Evolutionary conservation across 2,888 invertebrate genomes (phyloP), one percentile per base, ranked within the genome.

Genomic region (Pseudanteris insignis): DNA sequence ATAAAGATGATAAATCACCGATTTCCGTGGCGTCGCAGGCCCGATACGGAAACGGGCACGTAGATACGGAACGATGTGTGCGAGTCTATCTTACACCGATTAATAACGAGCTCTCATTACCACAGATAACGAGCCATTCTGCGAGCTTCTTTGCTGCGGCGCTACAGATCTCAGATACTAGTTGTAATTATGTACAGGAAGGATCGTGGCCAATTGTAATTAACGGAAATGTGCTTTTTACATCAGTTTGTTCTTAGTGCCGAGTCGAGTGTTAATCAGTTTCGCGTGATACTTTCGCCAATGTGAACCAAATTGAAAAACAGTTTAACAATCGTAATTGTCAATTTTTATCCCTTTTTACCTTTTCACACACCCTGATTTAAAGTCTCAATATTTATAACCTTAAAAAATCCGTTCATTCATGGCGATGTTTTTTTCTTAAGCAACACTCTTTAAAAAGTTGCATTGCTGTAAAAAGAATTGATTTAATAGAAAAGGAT

Each of bases 1-100:
- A 78, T 77, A 78, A 77, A 74, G 75, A 74, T 74, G 76, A 77
- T 77, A 77, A 78, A 78, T 78, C 76, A 77, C 75, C 71, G 75
- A 76, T 75, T 75, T 72, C 71, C 58, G 65, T 65, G 67, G 70
- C 70, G 71, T 72, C 72, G 66, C 66, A 61, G 65, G 58, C 46
- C 71, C 72, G 73, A 77, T 78, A 75, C 75, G 77, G 72, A 77
- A 77, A 77, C 73, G 73, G 72, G 66, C 69, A 67, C 67, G 69
- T 65, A 62, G 62, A 66, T 63, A 58, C 43, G 60, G 15, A 11
- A 57, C 57, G 36, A 51, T 59, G 50, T 46, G 38, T 25, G 51
- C 51, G 46, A 34, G 44, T 46, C 51, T 62, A 51, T 47, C 62
- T 57, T 37, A 34, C 44, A 28, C 55, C 55, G 59, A 59, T 62